Evolutionary conservation across 2,888 invertebrate genomes (phyloP).

Genomic region (Electrophaes corylata): DNA sequence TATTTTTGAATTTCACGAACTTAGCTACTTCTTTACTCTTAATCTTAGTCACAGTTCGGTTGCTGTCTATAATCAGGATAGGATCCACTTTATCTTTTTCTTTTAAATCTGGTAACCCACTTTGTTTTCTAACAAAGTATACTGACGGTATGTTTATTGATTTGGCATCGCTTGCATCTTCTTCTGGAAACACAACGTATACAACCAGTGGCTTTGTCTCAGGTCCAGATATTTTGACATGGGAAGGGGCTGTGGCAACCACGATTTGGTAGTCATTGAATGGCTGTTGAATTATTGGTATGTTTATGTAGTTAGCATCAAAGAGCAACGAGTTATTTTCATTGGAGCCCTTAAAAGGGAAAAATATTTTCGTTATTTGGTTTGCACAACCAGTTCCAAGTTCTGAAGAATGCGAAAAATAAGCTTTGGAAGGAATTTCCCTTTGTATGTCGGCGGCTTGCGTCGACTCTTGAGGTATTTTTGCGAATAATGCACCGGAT

Average conservation of each 20-base stretch:
- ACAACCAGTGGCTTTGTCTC: constrained; percentile 54
- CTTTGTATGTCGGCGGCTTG: constrained; percentile 26
- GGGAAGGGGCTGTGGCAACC: constrained; percentile 66
- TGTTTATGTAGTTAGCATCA: constrained; percentile 49
- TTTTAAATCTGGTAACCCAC: constrained; percentile 32
- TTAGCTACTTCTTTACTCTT: constrained; percentile 68
- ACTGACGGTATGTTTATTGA: constrained; percentile 58
- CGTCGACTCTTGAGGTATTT: constrained; percentile 54
- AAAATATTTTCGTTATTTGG: constrained; percentile 57
- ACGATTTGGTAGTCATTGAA: constrained; percentile 65
- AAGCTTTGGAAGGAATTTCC: constrained; percentile 45
- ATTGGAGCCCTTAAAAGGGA: constrained; percentile 37
- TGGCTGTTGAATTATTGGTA: constrained; percentile 61
- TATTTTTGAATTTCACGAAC: constrained; percentile 64
- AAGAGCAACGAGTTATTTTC: constrained; percentile 12
- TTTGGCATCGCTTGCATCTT: constrained; percentile 40
- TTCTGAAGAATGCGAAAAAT: constrained; percentile 43
- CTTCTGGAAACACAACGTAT: constrained; percentile 66
- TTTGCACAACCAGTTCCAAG: constrained; percentile 53
- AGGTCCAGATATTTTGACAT: constrained; percentile 51
- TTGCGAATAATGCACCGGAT: constrained; percentile 54
- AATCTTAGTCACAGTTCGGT: constrained; percentile 69
- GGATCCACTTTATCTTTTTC: constrained; percentile 54
- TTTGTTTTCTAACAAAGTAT: constrained; percentile 61
- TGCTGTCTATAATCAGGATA: constrained; percentile 63